Conservation (phyloP, 1,140 invertebrate genomes). For the Bombus fervidus region DNA sequence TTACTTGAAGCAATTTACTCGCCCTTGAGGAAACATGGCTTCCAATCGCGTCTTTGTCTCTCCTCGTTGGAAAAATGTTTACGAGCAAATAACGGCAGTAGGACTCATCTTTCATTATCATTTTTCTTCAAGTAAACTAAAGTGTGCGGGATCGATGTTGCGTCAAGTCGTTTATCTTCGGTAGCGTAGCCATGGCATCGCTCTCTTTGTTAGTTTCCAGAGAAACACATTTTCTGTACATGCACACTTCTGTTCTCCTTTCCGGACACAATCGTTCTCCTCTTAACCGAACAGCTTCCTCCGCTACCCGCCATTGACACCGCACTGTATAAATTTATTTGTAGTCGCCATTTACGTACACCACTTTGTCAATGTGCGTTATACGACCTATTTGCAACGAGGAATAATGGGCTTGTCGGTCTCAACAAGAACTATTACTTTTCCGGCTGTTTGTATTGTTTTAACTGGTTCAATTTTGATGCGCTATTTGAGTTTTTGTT, state of each 20-base stretch:
- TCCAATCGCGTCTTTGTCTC: background rate
- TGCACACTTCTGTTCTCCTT: background rate
- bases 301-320: conserved; percentile 47
- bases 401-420: conserved; percentile 29
- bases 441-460: background rate
- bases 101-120: conserved; percentile 53
- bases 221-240: conserved; percentile 33
- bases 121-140: conserved; percentile 46
- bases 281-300: conserved; percentile 32
- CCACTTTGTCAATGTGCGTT: background rate
- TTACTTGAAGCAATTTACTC: conserved; percentile 35
- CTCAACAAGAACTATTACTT: conserved; percentile 30
- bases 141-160: conserved; percentile 48
- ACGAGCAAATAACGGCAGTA: conserved; percentile 34
- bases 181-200: background rate
- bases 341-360: conserved; percentile 12
- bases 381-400: background rate
- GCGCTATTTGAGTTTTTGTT: background rate
- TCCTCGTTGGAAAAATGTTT: conserved; percentile 23
- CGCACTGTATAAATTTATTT: conserved; percentile 43
- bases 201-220: background rate
- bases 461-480: background rate
- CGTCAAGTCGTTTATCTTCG: conserved; percentile 53
- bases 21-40: background rate
- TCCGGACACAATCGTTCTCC: background rate